Base-by-base conservation (phyloP, 2,888 invertebrate species). In the Halictus quadricinctus region DNA sequence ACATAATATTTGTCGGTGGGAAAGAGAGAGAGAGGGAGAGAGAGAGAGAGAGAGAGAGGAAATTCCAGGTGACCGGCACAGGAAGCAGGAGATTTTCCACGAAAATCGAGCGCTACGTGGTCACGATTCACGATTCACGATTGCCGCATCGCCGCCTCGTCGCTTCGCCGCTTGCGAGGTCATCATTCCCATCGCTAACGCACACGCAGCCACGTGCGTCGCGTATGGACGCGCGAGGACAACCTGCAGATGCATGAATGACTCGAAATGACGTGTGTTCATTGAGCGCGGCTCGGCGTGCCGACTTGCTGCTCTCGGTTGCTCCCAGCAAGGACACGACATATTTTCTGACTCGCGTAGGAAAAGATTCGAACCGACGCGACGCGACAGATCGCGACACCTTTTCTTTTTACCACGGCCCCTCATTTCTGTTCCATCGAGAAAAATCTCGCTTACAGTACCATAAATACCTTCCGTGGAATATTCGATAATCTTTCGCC, bases 181-280 rank as follows among this genome's bases (percentile, higher is more conserved):
- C 84, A 83, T 84, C 84, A 83, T 84, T 83, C 84, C 84, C 84
- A 84, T 83, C 84, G 84, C 83, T 83, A 83, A 83, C 72, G 79
- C 82, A 87, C 79, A 84, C 85, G 83, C 78, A 78, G 85, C 86
- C 87, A 88, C 84, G 88, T 86, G 90, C 84, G 88, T 88, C 85
- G 90, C 89, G 86, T 87, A 82, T 77, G 81, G 86, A 84, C 80
- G 87, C 86, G 88, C 91, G 91, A 92, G 91, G 92, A 93, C 92
- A 92, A 93, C 91, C 90, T 92, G 92, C 91, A 92, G 92, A 93
- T 93, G 91, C 92, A 93, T 93, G 93, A 93, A 93, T 93, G 93
- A 93, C 93, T 93, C 91, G 92, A 92, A 93, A 92, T 93, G 93
- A 93, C 93, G 93, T 92, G 90, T 92, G 92, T 93, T 93, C 93